Base-by-base conservation (phyloP, 2,888 invertebrate genomes). In the Agonopterix arenella region DNA sequence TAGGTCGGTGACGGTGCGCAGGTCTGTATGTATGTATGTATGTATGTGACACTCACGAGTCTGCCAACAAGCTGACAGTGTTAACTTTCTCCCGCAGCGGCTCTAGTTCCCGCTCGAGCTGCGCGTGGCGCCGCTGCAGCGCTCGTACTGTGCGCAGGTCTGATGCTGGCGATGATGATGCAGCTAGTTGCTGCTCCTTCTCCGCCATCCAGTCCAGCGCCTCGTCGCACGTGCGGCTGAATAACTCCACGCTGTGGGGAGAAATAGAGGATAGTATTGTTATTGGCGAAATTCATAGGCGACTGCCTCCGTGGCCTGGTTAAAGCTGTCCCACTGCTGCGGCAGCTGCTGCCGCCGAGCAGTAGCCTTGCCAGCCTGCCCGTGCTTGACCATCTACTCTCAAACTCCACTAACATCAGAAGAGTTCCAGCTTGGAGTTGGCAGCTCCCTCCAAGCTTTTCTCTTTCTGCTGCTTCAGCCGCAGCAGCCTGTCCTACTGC, bases 161-260 rank as follows among this genome's bases (percentile, higher is more conserved):
- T 2, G 95, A 93, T 0, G 96, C 97, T 2, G 94, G 94, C 90
- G 68, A 66, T 8, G 93, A 93, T 0, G 92, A 92, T 0, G 92
- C 93, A 44, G 96, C 97, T 52, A 98, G 79, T 74, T 97, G 97
- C 54, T 94, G 93, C 90, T 97, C 96, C 83, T 99, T 99, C 84
- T 98, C 98, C 49, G 93, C 90, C 95, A 99, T 98, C 98, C 99
- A 99, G 72, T 98, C 98, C 59, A 95, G 93, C 0, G 98, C 97
- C 76, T 99, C 99, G 72, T 97, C 98, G 79, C 98, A 99, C 0
- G 97, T 97, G 49, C 98, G 94, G 70, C 97, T 94, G 90, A 98
- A 99, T 8, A 98, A 89, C 75, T 98, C 98, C 63, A 99, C 97
- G 70, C 96, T 96, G 67, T 28, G 28, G 28, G 28, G 28, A 4